Conservation (phyloP, 2,797 vertebrate species). For the Amphiprion clarkii region DNA sequence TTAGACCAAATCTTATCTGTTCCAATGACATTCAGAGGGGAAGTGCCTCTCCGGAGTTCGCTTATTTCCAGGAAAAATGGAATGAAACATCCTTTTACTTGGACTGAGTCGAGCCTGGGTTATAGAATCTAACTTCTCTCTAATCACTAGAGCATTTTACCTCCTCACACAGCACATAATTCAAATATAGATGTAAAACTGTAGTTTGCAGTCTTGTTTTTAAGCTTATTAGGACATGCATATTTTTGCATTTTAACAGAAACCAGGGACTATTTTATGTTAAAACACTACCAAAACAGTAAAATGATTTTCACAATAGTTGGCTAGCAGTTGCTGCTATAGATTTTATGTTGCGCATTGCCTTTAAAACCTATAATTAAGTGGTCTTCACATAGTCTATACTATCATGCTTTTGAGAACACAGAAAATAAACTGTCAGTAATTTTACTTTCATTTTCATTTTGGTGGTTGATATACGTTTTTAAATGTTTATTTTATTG, state of each 20-base stretch:
- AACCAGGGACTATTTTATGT: background rate
- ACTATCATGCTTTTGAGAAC: background rate
- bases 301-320: no score
- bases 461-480: background rate
- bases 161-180: background rate
- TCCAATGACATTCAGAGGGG: background rate
- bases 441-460: no score
- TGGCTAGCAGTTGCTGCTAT: no score
- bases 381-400: no score
- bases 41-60: background rate
- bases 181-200: background rate
- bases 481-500: background rate
- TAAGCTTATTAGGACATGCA: no score
- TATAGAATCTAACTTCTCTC: background rate
- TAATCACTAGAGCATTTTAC: constrained; percentile 1
- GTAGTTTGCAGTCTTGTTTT: no score
- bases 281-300: no score
- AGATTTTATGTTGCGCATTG: no score
- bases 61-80: constrained; percentile 15
- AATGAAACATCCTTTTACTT: background rate
- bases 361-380: no score
- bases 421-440: background rate
- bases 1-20: no score
- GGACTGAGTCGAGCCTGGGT: no score
- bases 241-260: background rate